These are phyloP conservation scores for Clostera curtula DNA, from an alignment of 2,888 invertebrate species.

Conservation along the genomic window DNA sequence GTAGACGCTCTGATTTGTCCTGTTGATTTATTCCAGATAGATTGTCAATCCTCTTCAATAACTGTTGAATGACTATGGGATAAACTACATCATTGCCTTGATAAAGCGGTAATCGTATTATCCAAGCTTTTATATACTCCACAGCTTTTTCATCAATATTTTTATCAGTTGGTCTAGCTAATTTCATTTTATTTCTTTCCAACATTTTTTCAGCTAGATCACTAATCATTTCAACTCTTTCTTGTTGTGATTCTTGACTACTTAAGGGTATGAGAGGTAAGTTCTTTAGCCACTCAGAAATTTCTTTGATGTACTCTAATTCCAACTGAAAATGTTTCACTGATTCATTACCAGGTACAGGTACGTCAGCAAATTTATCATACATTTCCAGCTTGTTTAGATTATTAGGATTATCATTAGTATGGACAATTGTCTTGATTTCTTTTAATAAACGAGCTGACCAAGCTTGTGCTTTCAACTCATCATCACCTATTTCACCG, in stretches of 20 bases:
- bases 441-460: slow-evolving; percentile 34
- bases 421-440: slow-evolving; percentile 30
- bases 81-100: slow-evolving; percentile 23
- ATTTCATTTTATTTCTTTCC: slow-evolving; percentile 20
- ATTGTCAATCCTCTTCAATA: slow-evolving; percentile 37
- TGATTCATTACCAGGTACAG: slow-evolving; percentile 28
- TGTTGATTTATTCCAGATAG: slow-evolving; percentile 17
- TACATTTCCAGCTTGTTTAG: slow-evolving; percentile 28
- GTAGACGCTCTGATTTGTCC: neutral
- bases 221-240: slow-evolving; percentile 29
- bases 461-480: slow-evolving; percentile 40
- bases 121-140: slow-evolving; percentile 36
- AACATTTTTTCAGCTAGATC: slow-evolving; percentile 38
- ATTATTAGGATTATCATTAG: slow-evolving; percentile 17
- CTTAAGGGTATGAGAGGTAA: slow-evolving; percentile 32
- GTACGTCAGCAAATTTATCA: slow-evolving; percentile 23
- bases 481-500: slow-evolving; percentile 36
- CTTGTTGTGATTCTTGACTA: slow-evolving; percentile 18
- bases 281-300: slow-evolving; percentile 46
- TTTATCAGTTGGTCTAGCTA: slow-evolving; percentile 13
- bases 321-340: slow-evolving; percentile 29
- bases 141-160: slow-evolving; percentile 22
- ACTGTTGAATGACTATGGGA: slow-evolving; percentile 32
- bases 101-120: slow-evolving; percentile 35
- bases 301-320: slow-evolving; percentile 40